Base-by-base conservation (phyloP, 2,113 vertebrate genomes). In the Thryonomys swinderianus region DNA sequence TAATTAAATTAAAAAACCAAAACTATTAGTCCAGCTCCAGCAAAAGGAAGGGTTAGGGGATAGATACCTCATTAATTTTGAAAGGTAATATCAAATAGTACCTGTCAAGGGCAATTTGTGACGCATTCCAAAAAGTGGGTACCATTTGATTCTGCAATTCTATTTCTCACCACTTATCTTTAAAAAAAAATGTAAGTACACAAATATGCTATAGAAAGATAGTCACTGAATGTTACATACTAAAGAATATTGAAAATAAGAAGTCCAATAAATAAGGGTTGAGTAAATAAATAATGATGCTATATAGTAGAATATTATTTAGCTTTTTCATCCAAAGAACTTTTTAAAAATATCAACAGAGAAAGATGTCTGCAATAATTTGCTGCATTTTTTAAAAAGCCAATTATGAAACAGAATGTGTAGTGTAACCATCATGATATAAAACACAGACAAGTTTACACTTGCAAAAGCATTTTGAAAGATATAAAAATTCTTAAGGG, bases 51-150 rank as follows among this genome's bases (percentile, higher is more conserved):
- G 30, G 10, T 90, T 92, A 71, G 81, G 40, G 34, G 67, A 51
- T 51, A 51, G 6, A 51, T 11, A 69, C 32, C n/a, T 78, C 40
- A 62, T 82, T 64, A 27, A 37, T 95, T 97, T 94, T 91, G 59
- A 93, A 93, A 93, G 12, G 3, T 51, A n/a, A 76, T 45, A 10
- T 82, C 87, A 93, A 94, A 85, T 66, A 76, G 45, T 61, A 93
- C 76, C 85, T 81, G 71, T 67, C 30, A 62, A 81, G 34, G 42
- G 57, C 32, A 79, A 9, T 89, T 81, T 71, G 78, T 66, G 78
- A n/a, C 66, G 73, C 73, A 30, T 73, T 89, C 79, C 57, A 85
- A 95, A 95, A 66, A 84, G 25, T 85, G 5, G 13, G n/a, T 42
- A 20, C 8, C n/a, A 67, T 81, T 91, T 95, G 76, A 71, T 85